phyloP scores from a whole-genome alignment of 2,113 vertebrate species.

The Pycnonotus jocosus region DNA sequence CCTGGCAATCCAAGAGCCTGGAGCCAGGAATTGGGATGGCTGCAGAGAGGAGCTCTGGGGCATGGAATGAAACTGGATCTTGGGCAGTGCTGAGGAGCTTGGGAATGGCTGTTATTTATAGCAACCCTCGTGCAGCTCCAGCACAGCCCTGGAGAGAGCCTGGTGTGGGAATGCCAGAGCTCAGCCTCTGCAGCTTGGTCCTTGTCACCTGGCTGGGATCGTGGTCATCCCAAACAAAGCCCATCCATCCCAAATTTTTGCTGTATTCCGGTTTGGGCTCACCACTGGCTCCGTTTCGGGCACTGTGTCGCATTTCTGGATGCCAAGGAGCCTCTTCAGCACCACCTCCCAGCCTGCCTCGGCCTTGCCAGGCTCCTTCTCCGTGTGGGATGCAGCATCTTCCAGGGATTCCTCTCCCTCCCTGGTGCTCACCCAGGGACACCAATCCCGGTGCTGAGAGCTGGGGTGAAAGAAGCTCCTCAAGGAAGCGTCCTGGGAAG shows the following conservation, averaged over 20 bases:
- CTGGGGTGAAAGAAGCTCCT: slow-evolving; percentile 84
- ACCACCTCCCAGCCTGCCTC: slow-evolving; percentile 84
- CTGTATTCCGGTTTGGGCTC: not conserved
- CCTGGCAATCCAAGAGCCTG: rapidly evolving
- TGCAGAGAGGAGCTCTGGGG: not conserved
- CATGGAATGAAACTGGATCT: not conserved
- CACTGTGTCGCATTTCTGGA: slow-evolving; percentile 62
- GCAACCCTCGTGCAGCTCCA: not conserved
- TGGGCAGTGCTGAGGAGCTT: rapidly evolving
- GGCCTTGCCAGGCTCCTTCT: not conserved
- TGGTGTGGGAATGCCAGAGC: not conserved
- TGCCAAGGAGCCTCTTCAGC: slow-evolving; percentile 76
- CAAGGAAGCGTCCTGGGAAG: slow-evolving; percentile 73
- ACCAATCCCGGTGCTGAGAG: slow-evolving; percentile 94
- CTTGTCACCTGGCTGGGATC: not conserved
- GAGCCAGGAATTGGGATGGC: not conserved
- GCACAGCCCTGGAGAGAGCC: not conserved
- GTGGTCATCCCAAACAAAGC: not conserved
- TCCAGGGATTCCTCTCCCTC: slow-evolving; percentile 39
- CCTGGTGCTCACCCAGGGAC: slow-evolving; percentile 83
- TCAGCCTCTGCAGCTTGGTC: not conserved
- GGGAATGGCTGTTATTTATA: not conserved
- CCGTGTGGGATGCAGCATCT: rapidly evolving
- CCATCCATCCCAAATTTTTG: not conserved
- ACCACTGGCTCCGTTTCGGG: slow-evolving; percentile 60